A percentile compares a stretch with the other conserved stretches of the same genome.
Evolutionary conservation across 2,888 invertebrate species (phyloP).

Genomic region (Chymomyza caudatula): DNA sequence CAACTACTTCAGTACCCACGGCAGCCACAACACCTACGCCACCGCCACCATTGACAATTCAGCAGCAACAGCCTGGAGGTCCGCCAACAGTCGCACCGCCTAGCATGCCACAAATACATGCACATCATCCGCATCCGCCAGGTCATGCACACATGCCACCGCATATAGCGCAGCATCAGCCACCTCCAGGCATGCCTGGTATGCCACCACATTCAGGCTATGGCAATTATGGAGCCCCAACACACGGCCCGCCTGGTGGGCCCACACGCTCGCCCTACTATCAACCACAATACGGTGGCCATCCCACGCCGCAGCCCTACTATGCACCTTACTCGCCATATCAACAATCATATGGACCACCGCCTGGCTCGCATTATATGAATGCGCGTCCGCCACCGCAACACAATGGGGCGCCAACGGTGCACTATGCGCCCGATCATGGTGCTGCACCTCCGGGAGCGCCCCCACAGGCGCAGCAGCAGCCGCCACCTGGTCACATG

Average conservation of each 20-base stretch:
- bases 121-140: slow-evolving; percentile 72
- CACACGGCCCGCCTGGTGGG: slow-evolving; percentile 57
- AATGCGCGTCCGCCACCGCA: slow-evolving; percentile 72
- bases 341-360: slow-evolving; percentile 76
- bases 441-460: slow-evolving; percentile 40
- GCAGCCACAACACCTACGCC: slow-evolving; percentile 79
- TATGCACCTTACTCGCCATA: slow-evolving; percentile 77
- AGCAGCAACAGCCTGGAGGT: slow-evolving; percentile 70
- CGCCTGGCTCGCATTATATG: slow-evolving; percentile 74
- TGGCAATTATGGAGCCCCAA: slow-evolving; percentile 74
- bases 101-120: slow-evolving; percentile 80
- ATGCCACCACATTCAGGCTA: slow-evolving; percentile 76
- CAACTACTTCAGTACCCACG: slow-evolving; percentile 23
- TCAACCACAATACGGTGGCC: slow-evolving; percentile 77
- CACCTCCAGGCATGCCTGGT: slow-evolving; percentile 72
- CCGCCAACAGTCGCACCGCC: slow-evolving; percentile 68
- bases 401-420: slow-evolving; percentile 54
- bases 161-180: slow-evolving; percentile 72
- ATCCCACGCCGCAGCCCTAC: slow-evolving; percentile 75
- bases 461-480: slow-evolving; percentile 46
- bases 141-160: slow-evolving; percentile 74
- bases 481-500: slow-evolving; percentile 49
- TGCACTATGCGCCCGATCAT: slow-evolving; percentile 44
- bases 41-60: slow-evolving; percentile 75
- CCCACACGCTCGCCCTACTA: slow-evolving; percentile 77